phyloP scores from a whole-genome alignment of 2,797 vertebrate species.

The Parauchenoglanis punctatus region DNA sequence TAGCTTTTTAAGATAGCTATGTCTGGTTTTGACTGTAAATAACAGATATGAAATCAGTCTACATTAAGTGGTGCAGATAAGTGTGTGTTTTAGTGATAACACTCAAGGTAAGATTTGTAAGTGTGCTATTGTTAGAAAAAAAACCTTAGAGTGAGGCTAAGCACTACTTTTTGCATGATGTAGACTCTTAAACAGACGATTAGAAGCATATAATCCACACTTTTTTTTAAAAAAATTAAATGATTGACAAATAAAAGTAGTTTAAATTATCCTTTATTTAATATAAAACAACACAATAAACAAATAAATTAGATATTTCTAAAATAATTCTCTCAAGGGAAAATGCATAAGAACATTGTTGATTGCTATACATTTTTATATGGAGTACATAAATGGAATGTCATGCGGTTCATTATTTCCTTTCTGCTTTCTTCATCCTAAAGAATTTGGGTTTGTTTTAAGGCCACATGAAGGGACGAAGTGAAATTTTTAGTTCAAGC shows the following conservation, averaged over 20 bases:
- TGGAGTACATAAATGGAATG: constrained; percentile 63
- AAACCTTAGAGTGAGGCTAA: neutral
- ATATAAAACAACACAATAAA: constrained; percentile 82
- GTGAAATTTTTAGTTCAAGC: constrained; percentile 38
- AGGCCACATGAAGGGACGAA: neutral
- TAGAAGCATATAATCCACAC: neutral
- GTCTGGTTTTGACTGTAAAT: constrained; percentile 2
- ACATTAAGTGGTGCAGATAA: neutral
- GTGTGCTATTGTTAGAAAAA: neutral
- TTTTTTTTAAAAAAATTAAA: neutral
- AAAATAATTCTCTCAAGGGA: constrained; percentile 77
- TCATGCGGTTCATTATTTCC: constrained; percentile 44
- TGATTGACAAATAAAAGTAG: constrained; percentile 7
- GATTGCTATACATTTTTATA: constrained; percentile 63
- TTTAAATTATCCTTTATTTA: constrained; percentile 86
- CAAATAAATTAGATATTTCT: constrained; percentile 86
- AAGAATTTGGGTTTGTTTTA: constrained; percentile 3
- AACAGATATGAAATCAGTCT: constrained; percentile 8
- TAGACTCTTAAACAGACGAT: neutral
- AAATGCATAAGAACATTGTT: constrained; percentile 66
- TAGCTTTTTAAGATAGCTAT: constrained; percentile 7
- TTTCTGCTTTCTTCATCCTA: constrained; percentile 27
- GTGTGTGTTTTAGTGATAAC: constrained; percentile 16
- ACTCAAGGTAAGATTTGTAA: neutral
- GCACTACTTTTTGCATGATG: neutral